Evolutionary conservation across 2,797 vertebrate species (phyloP).

Genomic region (Sciurus vulgaris): DNA sequence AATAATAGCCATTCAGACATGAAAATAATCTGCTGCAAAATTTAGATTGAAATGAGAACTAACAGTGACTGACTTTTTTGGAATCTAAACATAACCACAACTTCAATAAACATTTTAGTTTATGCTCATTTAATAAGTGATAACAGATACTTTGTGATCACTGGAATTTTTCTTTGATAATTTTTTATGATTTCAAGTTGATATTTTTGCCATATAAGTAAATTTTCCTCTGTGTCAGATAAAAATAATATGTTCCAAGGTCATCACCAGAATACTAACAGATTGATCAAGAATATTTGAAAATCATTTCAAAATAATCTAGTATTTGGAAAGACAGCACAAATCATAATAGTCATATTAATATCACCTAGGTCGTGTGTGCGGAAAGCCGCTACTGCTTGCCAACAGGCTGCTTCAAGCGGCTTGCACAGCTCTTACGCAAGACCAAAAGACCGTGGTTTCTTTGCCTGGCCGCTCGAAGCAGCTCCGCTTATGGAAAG

Average conservation of each 20-base stretch:
- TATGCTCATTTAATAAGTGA: neutral
- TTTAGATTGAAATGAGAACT: slow-evolving; percentile 24
- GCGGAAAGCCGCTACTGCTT: no score
- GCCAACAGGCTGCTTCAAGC: no score
- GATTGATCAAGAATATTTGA: slow-evolving; percentile 20
- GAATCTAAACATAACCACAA: neutral
- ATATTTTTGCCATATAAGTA: neutral
- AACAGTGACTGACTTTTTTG: neutral
- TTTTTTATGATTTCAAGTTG: neutral
- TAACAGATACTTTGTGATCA: neutral
- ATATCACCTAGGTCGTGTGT: neutral
- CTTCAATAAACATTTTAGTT: neutral
- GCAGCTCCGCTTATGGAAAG: no score
- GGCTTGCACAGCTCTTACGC: no score
- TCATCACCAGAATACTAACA: neutral
- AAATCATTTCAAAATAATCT: slow-evolving; percentile 57
- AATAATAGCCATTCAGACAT: slow-evolving; percentile 12
- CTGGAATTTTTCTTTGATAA: neutral
- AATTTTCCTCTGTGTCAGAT: neutral
- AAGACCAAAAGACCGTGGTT: no score
- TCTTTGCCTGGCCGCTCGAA: no score
- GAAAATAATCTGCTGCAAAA: neutral
- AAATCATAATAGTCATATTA: slow-evolving; percentile 4
- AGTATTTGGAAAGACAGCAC: neutral
- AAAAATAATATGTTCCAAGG: neutral